Conservation (phyloP, 2,888 invertebrate genomes). For the Drosophila vallismaia region DNA sequence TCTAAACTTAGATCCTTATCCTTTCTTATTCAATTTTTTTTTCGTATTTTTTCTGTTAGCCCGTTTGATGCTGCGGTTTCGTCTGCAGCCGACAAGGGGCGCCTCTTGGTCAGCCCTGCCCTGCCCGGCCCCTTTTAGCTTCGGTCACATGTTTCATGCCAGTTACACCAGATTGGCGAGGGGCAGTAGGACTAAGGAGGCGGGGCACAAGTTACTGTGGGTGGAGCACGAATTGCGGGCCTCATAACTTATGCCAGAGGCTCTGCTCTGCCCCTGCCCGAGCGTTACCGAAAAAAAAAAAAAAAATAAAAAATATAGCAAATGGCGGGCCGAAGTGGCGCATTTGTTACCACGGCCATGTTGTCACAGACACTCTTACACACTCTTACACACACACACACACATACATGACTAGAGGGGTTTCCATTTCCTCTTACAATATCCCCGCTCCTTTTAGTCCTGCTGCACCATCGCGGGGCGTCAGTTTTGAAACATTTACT, state of each 20-base stretch:
- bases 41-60: constrained; percentile 11
- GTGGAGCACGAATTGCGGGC: constrained; percentile 26
- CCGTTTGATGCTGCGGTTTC: constrained; percentile 67
- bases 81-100: constrained; percentile 70
- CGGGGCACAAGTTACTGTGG: neutral
- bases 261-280: constrained; percentile 19
- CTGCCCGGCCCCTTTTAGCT: constrained; percentile 35
- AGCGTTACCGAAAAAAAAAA: constrained; percentile 21
- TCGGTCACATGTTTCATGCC: constrained; percentile 77
- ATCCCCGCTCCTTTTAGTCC: constrained; percentile 1
- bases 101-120: constrained; percentile 44
- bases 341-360: constrained; percentile 69
- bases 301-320: constrained; percentile 60
- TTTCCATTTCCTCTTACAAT: constrained; percentile 5
- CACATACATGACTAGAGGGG: constrained; percentile 18
- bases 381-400: constrained; percentile 31
- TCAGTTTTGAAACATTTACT: constrained; percentile 80
- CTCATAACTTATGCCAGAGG: constrained; percentile 73
- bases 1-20: neutral
- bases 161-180: constrained; percentile 54
- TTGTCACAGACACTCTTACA: constrained; percentile 55
- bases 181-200: constrained; percentile 9
- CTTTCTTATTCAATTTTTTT: constrained; percentile 12
- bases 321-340: constrained; percentile 66
- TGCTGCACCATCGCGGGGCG: constrained; percentile 51